Percentiles rank a stretch among this genome's conserved stretches.
Evolutionary conservation across 1,140 invertebrate genomes (phyloP).

Genomic region (Globodera rostochiensis): DNA sequence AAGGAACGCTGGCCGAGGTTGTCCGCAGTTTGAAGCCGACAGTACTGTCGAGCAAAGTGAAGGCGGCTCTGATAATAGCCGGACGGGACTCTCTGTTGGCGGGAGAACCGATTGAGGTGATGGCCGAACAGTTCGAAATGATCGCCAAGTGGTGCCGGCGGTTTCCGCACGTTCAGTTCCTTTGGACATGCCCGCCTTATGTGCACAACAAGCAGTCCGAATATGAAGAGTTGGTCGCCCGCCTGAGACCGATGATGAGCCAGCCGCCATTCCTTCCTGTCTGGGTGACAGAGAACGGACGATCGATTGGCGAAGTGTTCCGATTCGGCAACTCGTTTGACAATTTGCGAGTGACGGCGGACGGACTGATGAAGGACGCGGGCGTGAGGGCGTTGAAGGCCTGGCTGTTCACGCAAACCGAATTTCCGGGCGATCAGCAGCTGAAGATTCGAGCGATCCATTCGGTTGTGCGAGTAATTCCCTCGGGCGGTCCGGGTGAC

Average conservation of each 20-base stretch:
- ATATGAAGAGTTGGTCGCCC: conserved; percentile 7
- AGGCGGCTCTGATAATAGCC: neutral
- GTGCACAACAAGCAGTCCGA: neutral
- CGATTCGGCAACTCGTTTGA: conserved; percentile 11
- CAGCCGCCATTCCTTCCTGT: neutral
- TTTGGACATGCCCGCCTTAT: conserved; percentile 5
- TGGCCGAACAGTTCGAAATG: neutral
- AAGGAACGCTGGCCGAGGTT: neutral
- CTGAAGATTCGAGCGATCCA: neutral
- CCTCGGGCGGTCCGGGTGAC: neutral
- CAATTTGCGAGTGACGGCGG: neutral
- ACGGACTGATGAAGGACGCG: neutral
- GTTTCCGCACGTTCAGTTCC: neutral
- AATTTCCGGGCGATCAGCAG: neutral
- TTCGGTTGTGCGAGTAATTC: neutral
- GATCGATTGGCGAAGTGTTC: conserved; percentile 5
- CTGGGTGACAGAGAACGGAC: conserved; percentile 6
- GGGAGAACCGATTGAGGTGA: neutral
- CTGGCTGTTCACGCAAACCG: neutral
- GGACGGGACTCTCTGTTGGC: conserved; percentile 3
- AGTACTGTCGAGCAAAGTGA: conserved; percentile 17
- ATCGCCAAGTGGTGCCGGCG: neutral
- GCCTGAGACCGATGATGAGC: neutral
- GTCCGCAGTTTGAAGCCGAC: neutral
- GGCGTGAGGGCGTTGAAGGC: conserved; percentile 5